Evolutionary conservation across 1,140 invertebrate species (phyloP).

Genomic region (Oedothorax gibbosus): DNA sequence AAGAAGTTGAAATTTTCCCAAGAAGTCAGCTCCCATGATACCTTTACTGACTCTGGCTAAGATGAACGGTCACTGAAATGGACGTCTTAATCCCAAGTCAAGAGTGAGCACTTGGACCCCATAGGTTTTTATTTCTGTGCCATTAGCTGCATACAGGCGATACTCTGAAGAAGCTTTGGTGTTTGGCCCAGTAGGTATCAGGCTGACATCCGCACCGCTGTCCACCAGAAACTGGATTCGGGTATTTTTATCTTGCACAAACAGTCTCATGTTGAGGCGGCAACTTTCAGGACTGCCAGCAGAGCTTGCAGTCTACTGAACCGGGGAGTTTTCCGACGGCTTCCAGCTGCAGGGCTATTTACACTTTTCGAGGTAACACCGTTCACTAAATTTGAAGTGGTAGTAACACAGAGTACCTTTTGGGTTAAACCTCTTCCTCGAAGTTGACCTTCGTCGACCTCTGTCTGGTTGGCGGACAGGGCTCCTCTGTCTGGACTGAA

Average conservation of each 20-base stretch:
- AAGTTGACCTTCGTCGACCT: neutral
- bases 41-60: constrained; percentile 25
- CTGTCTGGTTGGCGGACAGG: neutral
- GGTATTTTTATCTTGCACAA: constrained; percentile 29
- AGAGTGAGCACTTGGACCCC: constrained; percentile 7
- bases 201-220: constrained; percentile 5
- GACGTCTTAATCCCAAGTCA: constrained; percentile 15
- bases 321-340: neutral
- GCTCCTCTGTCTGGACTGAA: neutral
- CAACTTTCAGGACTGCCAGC: neutral
- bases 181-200: neutral
- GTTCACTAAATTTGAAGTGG: constrained; percentile 11
- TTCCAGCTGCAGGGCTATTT: constrained; percentile 17
- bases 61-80: constrained; percentile 37
- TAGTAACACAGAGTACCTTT: neutral
- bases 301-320: constrained; percentile 33
- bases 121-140: constrained; percentile 2
- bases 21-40: constrained; percentile 32
- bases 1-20: constrained; percentile 29
- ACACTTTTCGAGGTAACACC: constrained; percentile 8
- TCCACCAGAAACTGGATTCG: constrained; percentile 15
- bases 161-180: neutral
- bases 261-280: constrained; percentile 24
- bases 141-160: constrained; percentile 44
- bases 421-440: neutral